Conservation (phyloP, 1,140 invertebrate genomes). For the Micrasema longulum region DNA sequence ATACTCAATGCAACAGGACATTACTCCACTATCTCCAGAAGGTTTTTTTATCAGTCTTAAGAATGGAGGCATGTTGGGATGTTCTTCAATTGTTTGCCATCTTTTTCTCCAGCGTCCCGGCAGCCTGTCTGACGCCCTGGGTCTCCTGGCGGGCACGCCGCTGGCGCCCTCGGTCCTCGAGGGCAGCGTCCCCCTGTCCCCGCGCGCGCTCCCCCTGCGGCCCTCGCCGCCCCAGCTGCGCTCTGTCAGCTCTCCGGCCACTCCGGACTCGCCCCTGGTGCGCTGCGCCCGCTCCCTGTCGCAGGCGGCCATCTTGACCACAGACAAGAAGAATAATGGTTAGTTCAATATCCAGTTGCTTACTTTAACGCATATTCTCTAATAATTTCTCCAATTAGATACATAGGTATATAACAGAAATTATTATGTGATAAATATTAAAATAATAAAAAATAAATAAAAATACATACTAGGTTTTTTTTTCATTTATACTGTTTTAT, state of each 20-base stretch:
- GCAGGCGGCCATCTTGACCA: constrained; percentile 46
- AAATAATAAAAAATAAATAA: no score
- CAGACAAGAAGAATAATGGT: constrained; percentile 39
- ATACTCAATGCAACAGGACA: no score
- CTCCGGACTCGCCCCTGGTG: constrained; percentile 51
- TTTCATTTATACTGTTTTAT: no score
- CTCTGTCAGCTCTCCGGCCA: constrained; percentile 52
- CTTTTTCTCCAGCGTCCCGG: constrained; percentile 66
- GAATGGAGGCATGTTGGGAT: no score
- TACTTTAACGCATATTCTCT: no score
- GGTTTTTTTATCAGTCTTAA: no score
- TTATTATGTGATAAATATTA: no score
- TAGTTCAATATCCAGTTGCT: no score
- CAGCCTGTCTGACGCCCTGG: constrained; percentile 78
- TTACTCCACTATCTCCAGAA: no score
- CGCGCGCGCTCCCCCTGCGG: constrained; percentile 40
- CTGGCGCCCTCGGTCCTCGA: constrained; percentile 21
- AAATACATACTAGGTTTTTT: no score
- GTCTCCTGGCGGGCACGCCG: constrained; percentile 58
- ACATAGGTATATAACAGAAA: no score
- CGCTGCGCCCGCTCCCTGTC: constrained; percentile 51
- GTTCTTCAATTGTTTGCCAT: neutral
- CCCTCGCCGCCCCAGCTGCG: constrained; percentile 26
- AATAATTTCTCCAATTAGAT: no score
- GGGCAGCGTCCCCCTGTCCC: constrained; percentile 56